Base-by-base conservation (phyloP, 1,140 invertebrate genomes). In the fruit fly (Drosophila melanogaster) region DNA sequence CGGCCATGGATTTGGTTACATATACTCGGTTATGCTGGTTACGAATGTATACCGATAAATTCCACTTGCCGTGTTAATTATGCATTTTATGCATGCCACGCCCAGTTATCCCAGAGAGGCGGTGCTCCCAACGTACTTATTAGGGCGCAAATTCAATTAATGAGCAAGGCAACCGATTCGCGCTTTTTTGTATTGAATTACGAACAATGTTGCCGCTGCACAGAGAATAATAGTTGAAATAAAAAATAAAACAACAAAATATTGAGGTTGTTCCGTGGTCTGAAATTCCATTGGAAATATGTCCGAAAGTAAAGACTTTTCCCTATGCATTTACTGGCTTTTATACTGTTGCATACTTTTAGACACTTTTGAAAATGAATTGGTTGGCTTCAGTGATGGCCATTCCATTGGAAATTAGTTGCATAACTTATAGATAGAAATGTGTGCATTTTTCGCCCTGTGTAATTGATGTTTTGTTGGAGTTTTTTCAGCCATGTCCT, bases 71-170 rank as follows among this genome's bases (percentile, higher is more conserved):
- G 22, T 67, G 62, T 55, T 70, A 56, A 70, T 55, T 38, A 67
- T 69, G 66, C 66, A 70, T 40, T 70, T 70, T 24, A 19, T 41
- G 49, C 33, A 19, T 46, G 55, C 46, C 56, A 72, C 47, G 53
- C 43, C 50, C 73, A 41, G 15, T 40, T 55, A 2, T 7, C 7
- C 26, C 26, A 8, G 14, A 11, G 11, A 19, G 50, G 35, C 44
- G 44, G 33, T 35, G 19, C 64, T 66, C 70, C 70, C 43, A 54
- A 47, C 38, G 77, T 57, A 65, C 51, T 77, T 86, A 86, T 85
- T 86, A 86, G 73, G 53, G 77, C 73, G 67, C 58, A 66, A 86
- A 85, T 85, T 81, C 81, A 86, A 81, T 85, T 85, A 86, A 86
- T 77, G 67, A 86, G 77, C 67, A 43, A 64, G 61, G 26, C 73